phyloP scores from a whole-genome alignment of 2,113 vertebrate species.

The Fukomys damarensis region DNA sequence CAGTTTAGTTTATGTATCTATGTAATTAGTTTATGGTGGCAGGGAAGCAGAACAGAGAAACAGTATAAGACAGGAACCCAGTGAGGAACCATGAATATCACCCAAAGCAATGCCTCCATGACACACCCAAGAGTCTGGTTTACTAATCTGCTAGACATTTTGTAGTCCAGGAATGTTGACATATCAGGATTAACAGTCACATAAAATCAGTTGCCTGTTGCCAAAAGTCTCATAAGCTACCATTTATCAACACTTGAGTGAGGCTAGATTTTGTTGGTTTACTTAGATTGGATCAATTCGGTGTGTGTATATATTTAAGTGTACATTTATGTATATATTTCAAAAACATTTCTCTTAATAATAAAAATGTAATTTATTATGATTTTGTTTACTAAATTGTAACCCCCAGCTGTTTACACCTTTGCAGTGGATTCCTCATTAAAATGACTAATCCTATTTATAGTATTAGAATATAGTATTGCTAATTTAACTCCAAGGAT shows the following conservation, averaged over 20 bases:
- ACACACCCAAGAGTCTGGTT: not conserved
- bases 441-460: not conserved
- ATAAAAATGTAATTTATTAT: not conserved
- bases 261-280: not conserved
- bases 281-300: not conserved
- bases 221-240: not conserved
- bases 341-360: conserved; percentile 5
- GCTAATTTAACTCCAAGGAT: conserved; percentile 28
- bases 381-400: not conserved
- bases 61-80: not conserved
- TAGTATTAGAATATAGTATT: not conserved
- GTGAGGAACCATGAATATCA: not conserved
- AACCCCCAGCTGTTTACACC: not conserved
- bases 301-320: not conserved
- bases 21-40: not conserved
- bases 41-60: not conserved
- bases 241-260: not conserved
- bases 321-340: not conserved
- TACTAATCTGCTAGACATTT: not conserved
- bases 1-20: too few relatives aligned
- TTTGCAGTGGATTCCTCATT: conserved; percentile 15
- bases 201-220: not conserved
- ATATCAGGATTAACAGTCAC: not conserved
- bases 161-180: not conserved
- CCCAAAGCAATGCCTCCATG: not conserved